Evolutionary conservation across 2,888 invertebrate genomes (phyloP).

Genomic region (Latrodectus hesperus): DNA sequence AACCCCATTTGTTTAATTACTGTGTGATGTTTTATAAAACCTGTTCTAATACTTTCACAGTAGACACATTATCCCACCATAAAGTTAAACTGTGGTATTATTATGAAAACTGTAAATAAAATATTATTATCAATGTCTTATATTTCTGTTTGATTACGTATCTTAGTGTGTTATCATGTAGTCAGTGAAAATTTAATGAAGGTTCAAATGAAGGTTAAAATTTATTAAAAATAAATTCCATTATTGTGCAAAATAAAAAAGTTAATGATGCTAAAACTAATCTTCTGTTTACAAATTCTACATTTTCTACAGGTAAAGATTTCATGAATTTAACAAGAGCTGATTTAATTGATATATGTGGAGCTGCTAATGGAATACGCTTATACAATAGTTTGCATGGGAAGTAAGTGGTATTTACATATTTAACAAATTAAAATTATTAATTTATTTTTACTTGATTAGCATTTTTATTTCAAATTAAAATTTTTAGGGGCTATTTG

Average conservation of each 20-base stretch:
- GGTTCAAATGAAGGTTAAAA: too few relatives aligned
- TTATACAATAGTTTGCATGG: constrained; percentile 91
- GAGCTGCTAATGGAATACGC: constrained; percentile 93
- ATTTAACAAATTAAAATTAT: constrained; percentile 74
- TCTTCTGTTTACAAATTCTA: neutral
- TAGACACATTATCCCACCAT: too few relatives aligned
- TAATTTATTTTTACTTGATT: too few relatives aligned
- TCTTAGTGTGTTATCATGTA: neutral
- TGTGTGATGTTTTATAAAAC: too few relatives aligned
- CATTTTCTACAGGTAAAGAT: constrained; percentile 80
- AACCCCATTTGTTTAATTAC: too few relatives aligned
- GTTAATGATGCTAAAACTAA: neutral
- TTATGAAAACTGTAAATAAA: neutral
- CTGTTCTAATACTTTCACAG: too few relatives aligned
- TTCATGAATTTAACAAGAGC: constrained; percentile 90
- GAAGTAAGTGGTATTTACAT: constrained; percentile 78
- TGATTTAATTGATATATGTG: constrained; percentile 95
- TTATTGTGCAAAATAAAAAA: too few relatives aligned
- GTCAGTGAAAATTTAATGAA: too few relatives aligned
- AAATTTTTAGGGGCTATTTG: constrained; percentile 73
- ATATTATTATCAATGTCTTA: constrained; percentile 5
- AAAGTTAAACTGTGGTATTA: neutral
- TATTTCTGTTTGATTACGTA: neutral
- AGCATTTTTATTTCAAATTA: neutral
- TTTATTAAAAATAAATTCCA: too few relatives aligned